A percentile compares a stretch with the other conserved stretches of the same genome.
phyloP scores from a whole-genome alignment of 1,140 invertebrate genomes.

The Ceratosolen solmsi region DNA sequence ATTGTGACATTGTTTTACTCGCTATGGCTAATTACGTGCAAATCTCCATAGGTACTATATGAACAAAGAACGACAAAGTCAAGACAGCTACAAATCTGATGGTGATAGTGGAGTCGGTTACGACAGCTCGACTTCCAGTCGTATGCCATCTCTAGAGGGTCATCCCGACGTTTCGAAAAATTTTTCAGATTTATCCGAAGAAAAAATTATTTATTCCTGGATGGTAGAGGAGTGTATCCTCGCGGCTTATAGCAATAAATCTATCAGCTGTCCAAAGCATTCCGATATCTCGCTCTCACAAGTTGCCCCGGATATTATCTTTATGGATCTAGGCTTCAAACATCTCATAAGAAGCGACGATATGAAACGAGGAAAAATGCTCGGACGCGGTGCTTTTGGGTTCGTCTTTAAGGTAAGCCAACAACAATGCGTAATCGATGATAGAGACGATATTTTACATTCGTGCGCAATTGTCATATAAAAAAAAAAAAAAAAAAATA shows the following conservation, averaged over 20 bases:
- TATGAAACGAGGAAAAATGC: slow-evolving; percentile 83
- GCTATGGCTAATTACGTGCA: not conserved
- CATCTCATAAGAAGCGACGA: slow-evolving; percentile 86
- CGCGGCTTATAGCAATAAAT: slow-evolving; percentile 83
- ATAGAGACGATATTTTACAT: not conserved
- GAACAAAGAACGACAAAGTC: slow-evolving; percentile 69
- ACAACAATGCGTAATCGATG: not conserved
- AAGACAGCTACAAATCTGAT: slow-evolving; percentile 84
- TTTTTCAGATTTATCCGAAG: slow-evolving; percentile 57
- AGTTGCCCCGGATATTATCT: slow-evolving; percentile 90
- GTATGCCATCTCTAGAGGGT: slow-evolving; percentile 88
- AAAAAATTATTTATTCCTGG: slow-evolving; percentile 79
- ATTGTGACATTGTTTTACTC: not conserved
- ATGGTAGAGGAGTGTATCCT: slow-evolving; percentile 97
- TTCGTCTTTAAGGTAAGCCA: slow-evolving; percentile 86
- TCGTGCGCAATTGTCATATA: too few species aligned
- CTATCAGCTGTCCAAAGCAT: slow-evolving; percentile 83
- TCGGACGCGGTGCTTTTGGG: slow-evolving; percentile 98
- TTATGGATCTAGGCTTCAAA: slow-evolving; percentile 89
- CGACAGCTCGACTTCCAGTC: slow-evolving; percentile 80
- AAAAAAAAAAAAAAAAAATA: not conserved
- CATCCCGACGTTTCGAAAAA: slow-evolving; percentile 74
- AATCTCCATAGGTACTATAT: slow-evolving; percentile 47
- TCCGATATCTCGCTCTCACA: slow-evolving; percentile 81
- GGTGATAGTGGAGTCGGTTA: slow-evolving; percentile 86